These are phyloP conservation scores for Spongilla lacustris DNA, from an alignment of 37 sponge, comb jelly and placozoan species.

Conservation along the genomic window DNA sequence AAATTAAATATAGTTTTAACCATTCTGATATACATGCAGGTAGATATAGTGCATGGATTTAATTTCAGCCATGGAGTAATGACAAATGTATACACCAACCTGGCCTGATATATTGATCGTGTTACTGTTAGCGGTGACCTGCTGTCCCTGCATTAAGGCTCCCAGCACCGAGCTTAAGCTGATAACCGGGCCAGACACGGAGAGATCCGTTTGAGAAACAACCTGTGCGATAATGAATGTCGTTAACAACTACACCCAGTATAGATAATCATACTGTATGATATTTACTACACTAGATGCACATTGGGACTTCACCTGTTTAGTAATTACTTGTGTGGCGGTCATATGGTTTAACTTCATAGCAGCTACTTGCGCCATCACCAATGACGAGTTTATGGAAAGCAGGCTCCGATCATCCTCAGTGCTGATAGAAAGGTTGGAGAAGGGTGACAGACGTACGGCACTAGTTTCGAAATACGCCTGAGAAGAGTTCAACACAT, in stretches of 20 bases:
- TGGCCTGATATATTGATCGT: not conserved
- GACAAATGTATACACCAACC: not conserved
- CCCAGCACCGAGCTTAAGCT: not conserved
- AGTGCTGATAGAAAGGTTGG: not conserved
- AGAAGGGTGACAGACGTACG: not conserved
- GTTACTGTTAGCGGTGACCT: not conserved
- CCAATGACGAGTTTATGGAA: not conserved
- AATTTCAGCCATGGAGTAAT: too few species aligned
- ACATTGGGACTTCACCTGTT: not conserved
- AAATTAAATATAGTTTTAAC: too few species aligned
- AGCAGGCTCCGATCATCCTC: not conserved
- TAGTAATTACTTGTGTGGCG: not conserved
- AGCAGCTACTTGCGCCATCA: not conserved
- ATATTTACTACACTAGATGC: not conserved
- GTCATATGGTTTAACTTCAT: not conserved
- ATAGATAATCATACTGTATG: not conserved
- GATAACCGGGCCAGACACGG: not conserved
- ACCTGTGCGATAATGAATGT: not conserved
- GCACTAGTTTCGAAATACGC: not conserved
- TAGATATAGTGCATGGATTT: too few species aligned
- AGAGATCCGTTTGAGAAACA: not conserved
- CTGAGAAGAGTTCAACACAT: slow-evolving; percentile 8
- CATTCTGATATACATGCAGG: too few species aligned
- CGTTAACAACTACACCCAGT: not conserved
- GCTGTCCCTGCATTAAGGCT: not conserved